Conservation (phyloP, 1,140 invertebrate species). For the Listronotus oregonensis region DNA sequence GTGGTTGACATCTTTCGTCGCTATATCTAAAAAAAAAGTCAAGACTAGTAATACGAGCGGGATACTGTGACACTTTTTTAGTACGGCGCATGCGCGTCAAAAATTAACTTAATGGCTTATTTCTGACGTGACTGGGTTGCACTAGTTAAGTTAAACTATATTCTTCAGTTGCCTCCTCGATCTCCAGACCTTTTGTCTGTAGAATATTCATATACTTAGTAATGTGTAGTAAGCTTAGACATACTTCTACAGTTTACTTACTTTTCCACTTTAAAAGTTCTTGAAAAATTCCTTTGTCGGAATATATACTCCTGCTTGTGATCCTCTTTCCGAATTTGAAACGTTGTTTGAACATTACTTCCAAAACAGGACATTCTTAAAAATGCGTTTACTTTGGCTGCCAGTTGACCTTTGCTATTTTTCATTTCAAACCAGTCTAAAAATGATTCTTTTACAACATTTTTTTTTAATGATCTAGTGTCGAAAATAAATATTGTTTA, state of each 20-base stretch:
- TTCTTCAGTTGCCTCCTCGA: too few relatives aligned
- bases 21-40: slow-evolving; percentile 6
- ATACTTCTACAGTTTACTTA: slow-evolving; percentile 6
- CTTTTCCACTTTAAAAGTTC: slow-evolving; percentile 47
- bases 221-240: too few relatives aligned
- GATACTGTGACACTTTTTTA: too few relatives aligned
- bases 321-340: slow-evolving; percentile 31
- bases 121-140: too few relatives aligned
- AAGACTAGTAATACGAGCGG: not conserved
- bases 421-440: slow-evolving; percentile 12
- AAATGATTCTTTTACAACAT: slow-evolving; percentile 21
- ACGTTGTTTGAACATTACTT: slow-evolving; percentile 44
- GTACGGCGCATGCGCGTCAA: too few relatives aligned
- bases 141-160: too few relatives aligned
- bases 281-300: slow-evolving; percentile 37
- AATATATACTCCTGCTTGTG: slow-evolving; percentile 38
- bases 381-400: slow-evolving; percentile 40
- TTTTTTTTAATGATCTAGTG: not conserved
- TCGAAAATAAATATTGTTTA: too few relatives aligned
- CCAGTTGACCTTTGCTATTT: slow-evolving; percentile 4
- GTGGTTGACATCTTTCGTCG: slow-evolving; percentile 19
- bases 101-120: too few relatives aligned
- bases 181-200: too few relatives aligned
- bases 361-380: slow-evolving; percentile 48
- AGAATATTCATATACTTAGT: too few relatives aligned